Evolutionary conservation across 2,888 invertebrate species (phyloP), one percentile per base, ranked within the genome.

Genomic region (Ormyrus labotus): DNA sequence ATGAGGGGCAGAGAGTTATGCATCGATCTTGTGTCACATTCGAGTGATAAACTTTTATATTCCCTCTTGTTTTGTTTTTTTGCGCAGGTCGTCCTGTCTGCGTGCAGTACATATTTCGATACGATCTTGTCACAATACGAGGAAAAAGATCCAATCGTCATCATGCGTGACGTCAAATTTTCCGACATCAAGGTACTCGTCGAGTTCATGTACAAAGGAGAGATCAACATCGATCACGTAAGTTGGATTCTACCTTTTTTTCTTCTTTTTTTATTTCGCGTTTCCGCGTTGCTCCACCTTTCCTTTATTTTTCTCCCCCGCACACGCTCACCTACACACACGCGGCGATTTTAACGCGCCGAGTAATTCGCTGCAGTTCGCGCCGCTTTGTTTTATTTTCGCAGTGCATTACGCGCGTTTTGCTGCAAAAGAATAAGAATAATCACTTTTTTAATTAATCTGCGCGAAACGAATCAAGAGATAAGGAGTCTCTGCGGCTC

Each of bases 121-220:
- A 94, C 96, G 58, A 94, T 98, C 86, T 94, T 97, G 82, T 96
- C 96, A 78, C 95, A 95, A 87, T 95, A 95, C 90, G 94, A 94
- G 89, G 95, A 95, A 89, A 95, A 95, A 85, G 95, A 96, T 91
- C 96, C 96, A 71, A 95, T 96, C 85, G 94, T 96, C 84, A 96
- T 96, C 85, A 95, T 97, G 89, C 97, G 97, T 92, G 97, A 98
- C 91, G 96, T 97, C 82, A 95, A 96, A 90, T 97, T 96, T 88
- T 94, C 96, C 84, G 97, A 98, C 91, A 94, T 98, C 87, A 95
- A 95, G 91, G 96, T 97, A 82, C 93, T 98, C 84, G 96, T 98
- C 76, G 96, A 97, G 91, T 98, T 97, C 90, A 98, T 98, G 97
- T 98, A 98, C 91, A 96, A 96, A 88, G 98, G 98, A 83, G 98